Evolutionary conservation across 1,140 invertebrate species (phyloP), one percentile per base, ranked within the genome.

Genomic region (Arion vulgaris): DNA sequence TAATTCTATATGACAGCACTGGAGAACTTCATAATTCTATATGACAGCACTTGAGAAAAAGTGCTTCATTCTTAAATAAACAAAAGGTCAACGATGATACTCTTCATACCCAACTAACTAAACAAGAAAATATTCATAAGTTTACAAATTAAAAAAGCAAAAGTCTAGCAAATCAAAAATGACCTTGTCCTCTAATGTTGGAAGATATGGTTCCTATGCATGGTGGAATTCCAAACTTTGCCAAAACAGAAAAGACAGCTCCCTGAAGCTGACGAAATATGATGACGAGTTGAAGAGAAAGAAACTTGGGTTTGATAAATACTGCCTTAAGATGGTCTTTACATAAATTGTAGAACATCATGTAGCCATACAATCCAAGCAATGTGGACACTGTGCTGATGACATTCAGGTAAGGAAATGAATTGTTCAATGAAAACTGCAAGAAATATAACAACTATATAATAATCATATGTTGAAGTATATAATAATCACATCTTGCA

Each of bases 121-220:
- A 57, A 13, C 26, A 26, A 15, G 26, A 57, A 15, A 15, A 57
- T 15, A 26, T 26, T 15, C 26, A 71, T 13, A 71, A 71, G 32
- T 17, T 13, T 17, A 17, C 32, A 71, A 71, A 13, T n/a, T n/a
- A 17, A 71, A 32, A 15, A 15, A 71, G 13, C 15, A 32, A 15
- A 34, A 71, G 13, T 34, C 13, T 71, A n/a, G n/a, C n/a, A n/a
- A n/a, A n/a, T n/a, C n/a, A n/a, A n/a, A n/a, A n/a, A n/a, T n/a
- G n/a, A 73, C 71, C 71, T 73, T 73, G 13, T 11, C 15, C 71
- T 41, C 39, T 73, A 11, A 73, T 36, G 36, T 73, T 39, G 36
- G 71, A 36, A 13, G 71, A 73, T 17, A 73, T 9, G 26, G 13
- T n/a, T 7, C 39, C 39, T 38, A 5, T 11, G 36, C 32, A 73